phyloP scores from a whole-genome alignment of 1,140 invertebrate species.

The Panagrolaimus sp. region DNA sequence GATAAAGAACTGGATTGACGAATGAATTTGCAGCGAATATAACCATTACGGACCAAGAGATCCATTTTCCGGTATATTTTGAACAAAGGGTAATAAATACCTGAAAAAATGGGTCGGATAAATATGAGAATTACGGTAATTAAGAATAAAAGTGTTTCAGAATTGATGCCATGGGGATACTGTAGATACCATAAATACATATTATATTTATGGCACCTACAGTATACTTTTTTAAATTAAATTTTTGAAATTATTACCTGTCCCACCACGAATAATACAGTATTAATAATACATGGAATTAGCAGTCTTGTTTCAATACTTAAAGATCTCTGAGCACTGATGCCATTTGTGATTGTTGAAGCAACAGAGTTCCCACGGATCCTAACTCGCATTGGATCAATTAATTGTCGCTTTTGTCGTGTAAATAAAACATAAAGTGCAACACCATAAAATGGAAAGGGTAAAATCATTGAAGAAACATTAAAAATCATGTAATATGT shows the following conservation, averaged over 20 bases:
- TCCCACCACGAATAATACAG: constrained; percentile 41
- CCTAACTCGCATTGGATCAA: constrained; percentile 16
- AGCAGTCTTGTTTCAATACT: constrained; percentile 43
- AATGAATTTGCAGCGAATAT: constrained; percentile 40
- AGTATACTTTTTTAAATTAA: too few species aligned
- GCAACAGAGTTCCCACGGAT: constrained; percentile 20
- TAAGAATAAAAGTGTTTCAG: not conserved
- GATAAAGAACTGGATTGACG: constrained; percentile 42
- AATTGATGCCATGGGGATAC: too few species aligned
- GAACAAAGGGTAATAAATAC: constrained; percentile 38
- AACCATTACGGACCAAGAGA: constrained; percentile 40
- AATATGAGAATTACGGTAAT: too few species aligned
- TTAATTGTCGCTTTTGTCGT: constrained; percentile 31
- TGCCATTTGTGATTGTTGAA: constrained; percentile 30
- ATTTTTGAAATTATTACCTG: not conserved
- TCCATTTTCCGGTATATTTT: constrained; percentile 37
- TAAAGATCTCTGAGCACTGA: constrained; percentile 32
- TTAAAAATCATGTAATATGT: constrained; percentile 42
- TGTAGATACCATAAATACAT: too few species aligned
- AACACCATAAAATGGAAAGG: constrained; percentile 37
- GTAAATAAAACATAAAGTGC: constrained; percentile 35
- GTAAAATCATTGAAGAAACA: constrained; percentile 39
- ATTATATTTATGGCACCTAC: too few species aligned
- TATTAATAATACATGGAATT: constrained; percentile 43
- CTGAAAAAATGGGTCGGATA: constrained; percentile 16